Evolutionary conservation across 2,113 vertebrate species (phyloP), one percentile per base, ranked within the genome.

Genomic region (Etia nguti): DNA sequence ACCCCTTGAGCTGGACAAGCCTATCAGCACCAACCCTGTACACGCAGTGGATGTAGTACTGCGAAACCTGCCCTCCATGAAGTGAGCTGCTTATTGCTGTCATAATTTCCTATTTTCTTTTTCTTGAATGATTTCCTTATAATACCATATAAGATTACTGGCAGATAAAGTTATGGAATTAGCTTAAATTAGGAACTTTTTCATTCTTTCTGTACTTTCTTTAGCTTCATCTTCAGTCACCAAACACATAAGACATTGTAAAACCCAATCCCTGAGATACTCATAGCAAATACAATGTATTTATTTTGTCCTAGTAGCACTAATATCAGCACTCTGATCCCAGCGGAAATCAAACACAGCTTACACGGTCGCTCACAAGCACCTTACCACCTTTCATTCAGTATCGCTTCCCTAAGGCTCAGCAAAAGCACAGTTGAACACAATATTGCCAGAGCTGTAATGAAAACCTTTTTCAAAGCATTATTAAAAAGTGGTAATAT

Each of bases 21-120:
- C 99, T 91, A 98, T 99, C 96, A 99, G 98, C 97, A 99, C 99
- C 95, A 99, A 99, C 96, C 98, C 99, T 50, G 99, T 99, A 36
- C 99, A 99, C 83, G 99, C 99, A 4, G 99, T 99, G 75, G 99
- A 99, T 79, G 99, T 99, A 94, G 98, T 99, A 93, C 97, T 99
- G 94, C 96, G 98, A 95, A 98, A 99, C 96, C 97, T 99, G 65
- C 99, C 99, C 91, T 99, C 98, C 91, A 99, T 99, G 98, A 99
- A 99, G 99, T 99, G 96, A 97, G 98, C 92, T 10, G 2, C 41
- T 68, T 38, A 22, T 65, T 62, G 10, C 5, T 11, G n/a, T 4
- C 73, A 84, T 77, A 3, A 16, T 86, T 34, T 11, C 2, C 5
- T 4, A 2, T 2, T 3, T 5, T 15, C 20, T 55, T 16, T 75